Percentiles rank a stretch among this genome's conserved stretches.
Conservation (phyloP, 2,888 invertebrate species). For the Troides helena region DNA sequence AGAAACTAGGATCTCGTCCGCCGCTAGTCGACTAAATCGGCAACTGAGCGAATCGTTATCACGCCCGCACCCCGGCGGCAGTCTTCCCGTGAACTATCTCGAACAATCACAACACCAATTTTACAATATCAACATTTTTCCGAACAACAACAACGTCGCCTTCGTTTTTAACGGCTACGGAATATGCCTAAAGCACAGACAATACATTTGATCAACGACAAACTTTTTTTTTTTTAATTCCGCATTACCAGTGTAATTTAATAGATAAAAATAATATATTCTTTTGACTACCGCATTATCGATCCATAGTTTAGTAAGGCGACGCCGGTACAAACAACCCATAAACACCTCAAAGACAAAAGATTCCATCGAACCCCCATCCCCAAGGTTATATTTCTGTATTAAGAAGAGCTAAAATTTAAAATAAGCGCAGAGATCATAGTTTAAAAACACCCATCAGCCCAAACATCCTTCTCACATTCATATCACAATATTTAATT, state of each 20-base stretch:
- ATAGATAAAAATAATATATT: too few relatives aligned
- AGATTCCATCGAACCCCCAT: conserved; percentile 5
- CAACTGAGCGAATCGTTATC: background rate
- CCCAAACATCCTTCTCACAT: background rate
- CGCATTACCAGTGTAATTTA: too few relatives aligned
- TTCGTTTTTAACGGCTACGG: background rate
- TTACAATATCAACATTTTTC: background rate
- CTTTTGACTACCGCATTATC: background rate
- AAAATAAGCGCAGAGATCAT: conserved; percentile 23
- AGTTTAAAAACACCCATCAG: conserved; percentile 11
- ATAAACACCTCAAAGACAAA: conserved; percentile 7
- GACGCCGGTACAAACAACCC: conserved; percentile 1
- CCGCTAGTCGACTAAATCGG: background rate
- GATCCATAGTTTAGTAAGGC: conserved; percentile 19
- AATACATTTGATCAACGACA: too few relatives aligned
- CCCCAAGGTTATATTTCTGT: background rate
- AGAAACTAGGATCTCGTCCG: conserved; percentile 6
- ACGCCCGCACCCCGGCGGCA: conserved; percentile 44
- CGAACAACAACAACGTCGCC: background rate
- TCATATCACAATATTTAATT: conserved; percentile 22
- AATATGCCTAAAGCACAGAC: too few relatives aligned
- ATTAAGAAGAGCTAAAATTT: conserved; percentile 6
- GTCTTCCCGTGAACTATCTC: conserved; percentile 65
- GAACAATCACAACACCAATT: conserved; percentile 36
- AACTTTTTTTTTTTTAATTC: too few relatives aligned